Evolutionary conservation across 2,797 vertebrate genomes (phyloP).

Genomic region (Channa striata): DNA sequence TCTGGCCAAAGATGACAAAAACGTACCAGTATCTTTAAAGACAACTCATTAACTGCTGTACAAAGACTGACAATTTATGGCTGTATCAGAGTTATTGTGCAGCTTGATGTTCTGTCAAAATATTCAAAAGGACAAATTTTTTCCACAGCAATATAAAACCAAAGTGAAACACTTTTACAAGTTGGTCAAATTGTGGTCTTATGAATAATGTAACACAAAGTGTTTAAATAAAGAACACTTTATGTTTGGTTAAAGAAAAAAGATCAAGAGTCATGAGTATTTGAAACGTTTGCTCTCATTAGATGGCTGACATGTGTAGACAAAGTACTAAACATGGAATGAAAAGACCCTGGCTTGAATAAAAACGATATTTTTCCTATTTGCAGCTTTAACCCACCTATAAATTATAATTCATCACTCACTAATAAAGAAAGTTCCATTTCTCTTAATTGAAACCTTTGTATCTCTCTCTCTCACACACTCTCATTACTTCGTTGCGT

Average conservation of each 20-base stretch:
- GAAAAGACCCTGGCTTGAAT: background rate
- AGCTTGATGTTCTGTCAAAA: too few species aligned
- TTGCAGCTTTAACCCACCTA: background rate
- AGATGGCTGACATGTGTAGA: too few species aligned
- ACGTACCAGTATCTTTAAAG: too few species aligned
- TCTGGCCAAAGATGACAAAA: too few species aligned
- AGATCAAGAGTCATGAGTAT: background rate
- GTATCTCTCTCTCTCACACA: too few species aligned
- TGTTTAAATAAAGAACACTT: background rate
- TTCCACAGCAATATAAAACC: background rate
- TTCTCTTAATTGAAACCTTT: slow-evolving; percentile 19
- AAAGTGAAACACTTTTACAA: background rate
- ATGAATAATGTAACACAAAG: background rate
- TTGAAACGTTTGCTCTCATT: background rate
- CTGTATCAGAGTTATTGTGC: too few species aligned
- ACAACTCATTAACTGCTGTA: too few species aligned
- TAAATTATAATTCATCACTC: background rate
- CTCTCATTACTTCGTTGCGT: slow-evolving; percentile 22
- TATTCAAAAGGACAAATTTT: background rate
- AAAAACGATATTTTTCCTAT: background rate
- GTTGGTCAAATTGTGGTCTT: background rate
- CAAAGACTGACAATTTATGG: too few species aligned
- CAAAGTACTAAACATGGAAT: background rate
- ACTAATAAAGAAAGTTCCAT: background rate
- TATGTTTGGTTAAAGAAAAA: too few species aligned